Base-by-base conservation (phyloP, 2,113 vertebrate genomes). In the Elgaria multicarinata region DNA sequence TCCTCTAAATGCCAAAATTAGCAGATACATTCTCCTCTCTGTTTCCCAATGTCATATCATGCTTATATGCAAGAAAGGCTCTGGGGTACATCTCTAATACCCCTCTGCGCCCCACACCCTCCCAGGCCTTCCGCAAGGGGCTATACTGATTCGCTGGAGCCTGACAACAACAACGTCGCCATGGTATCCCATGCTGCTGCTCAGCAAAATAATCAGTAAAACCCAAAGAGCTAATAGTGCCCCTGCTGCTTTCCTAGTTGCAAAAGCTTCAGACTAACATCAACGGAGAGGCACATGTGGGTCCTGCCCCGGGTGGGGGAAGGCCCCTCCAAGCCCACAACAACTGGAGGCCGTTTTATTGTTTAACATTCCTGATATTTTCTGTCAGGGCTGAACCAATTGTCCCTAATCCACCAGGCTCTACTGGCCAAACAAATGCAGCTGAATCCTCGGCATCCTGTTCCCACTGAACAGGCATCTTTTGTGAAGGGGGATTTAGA, bases 301-400 rank as follows among this genome's bases (percentile, higher is more conserved):
- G 85, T 91, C 94, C 3, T 3, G 2, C 75, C 39, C 46, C 0
- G 8, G 87, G 33, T 64, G 88, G 74, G 82, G 76, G 82, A 55
- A 44, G 0, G 81, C 80, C 77, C 1, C 0, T 89, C 90, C 83
- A 0, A 93, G 89, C 85, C 91, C 91, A 53, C 69, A 58, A 94
- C 96, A 96, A 96, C 96, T 96, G 96, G 87, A 95, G 94, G 93
- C 85, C 5, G 71, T 91, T 96, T 96, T 95, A 96, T 96, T 96
- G 96, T 96, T 95, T 93, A 94, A 96, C 95, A 96, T 96, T 96
- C 96, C 95, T 96, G 95, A 93, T 96, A 91, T 96, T 96, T 96
- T 94, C 95, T 95, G 95, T 96, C 95, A 96, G 93, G 94, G 94
- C 96, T 96, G 96, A 96, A 96, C 96, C 95, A 96, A 96, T 96